Conservation (phyloP, 64 coral and sea anemone genomes). For the Astreopora myriophthalma region DNA sequence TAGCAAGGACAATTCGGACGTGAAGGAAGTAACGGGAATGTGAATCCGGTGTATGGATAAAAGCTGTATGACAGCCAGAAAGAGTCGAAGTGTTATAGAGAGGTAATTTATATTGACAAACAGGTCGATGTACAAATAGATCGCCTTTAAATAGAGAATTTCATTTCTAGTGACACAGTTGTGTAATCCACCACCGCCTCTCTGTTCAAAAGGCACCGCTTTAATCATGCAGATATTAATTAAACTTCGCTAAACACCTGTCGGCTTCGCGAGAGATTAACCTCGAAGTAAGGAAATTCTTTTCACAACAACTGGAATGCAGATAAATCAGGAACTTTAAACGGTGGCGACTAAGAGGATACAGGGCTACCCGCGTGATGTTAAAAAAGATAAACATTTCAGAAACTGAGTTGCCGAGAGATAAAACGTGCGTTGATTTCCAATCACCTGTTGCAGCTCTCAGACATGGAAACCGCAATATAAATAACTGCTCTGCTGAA, state of each 20-base stretch:
- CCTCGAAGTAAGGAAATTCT: background rate
- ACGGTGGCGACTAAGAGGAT: background rate
- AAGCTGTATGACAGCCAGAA: background rate
- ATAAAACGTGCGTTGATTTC: background rate
- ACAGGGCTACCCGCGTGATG: background rate
- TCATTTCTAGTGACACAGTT: background rate
- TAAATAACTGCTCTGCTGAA: background rate
- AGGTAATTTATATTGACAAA: slow-evolving; percentile 1
- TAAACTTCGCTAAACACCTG: slow-evolving; percentile 29
- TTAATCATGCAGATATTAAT: slow-evolving; percentile 25
- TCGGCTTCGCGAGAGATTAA: background rate
- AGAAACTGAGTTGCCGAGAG: background rate
- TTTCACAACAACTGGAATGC: background rate
- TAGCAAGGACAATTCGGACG: background rate
- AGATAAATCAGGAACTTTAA: background rate
- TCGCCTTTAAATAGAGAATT: slow-evolving; percentile 8
- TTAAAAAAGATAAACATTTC: background rate
- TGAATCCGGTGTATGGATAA: background rate
- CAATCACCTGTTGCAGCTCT: background rate
- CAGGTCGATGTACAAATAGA: background rate
- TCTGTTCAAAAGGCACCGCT: background rate
- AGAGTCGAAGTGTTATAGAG: background rate
- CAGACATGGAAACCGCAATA: background rate
- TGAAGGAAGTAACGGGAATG: background rate
- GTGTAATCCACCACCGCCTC: background rate